Conservation (phyloP, 2,888 invertebrate species). For the Merodon equestris region DNA sequence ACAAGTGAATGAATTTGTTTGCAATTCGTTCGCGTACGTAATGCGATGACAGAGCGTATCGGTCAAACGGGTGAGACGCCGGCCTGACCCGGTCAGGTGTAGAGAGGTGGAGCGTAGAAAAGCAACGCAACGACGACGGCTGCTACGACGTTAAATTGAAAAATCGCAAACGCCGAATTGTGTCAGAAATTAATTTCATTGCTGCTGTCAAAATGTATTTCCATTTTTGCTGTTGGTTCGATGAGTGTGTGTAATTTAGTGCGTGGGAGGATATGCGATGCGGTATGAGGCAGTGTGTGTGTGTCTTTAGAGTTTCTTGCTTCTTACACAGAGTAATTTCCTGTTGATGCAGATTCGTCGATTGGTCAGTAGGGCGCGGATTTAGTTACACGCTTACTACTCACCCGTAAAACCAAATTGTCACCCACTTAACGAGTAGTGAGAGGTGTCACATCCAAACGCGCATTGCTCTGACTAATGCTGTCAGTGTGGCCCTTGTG, state of each 20-base stretch:
- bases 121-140: background rate
- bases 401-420: conserved; percentile 4
- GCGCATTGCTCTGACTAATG: conserved; percentile 29
- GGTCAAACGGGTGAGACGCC: background rate
- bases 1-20: conserved; percentile 12
- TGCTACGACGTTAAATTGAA: conserved; percentile 7
- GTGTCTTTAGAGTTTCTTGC: conserved; percentile 18
- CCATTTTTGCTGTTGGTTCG: conserved; percentile 4
- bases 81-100: too few relatives aligned
- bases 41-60: background rate
- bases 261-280: conserved; percentile 35
- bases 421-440: background rate
- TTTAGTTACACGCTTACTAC: background rate
- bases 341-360: conserved; percentile 8
- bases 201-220: conserved; percentile 39
- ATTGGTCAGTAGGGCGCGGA: background rate
- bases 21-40: too few relatives aligned
- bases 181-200: conserved; percentile 48
- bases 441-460: conserved; percentile 12
- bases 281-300: conserved; percentile 7
- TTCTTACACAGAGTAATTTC: conserved; percentile 14
- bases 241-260: conserved; percentile 30
- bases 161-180: conserved; percentile 47
- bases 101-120: conserved; percentile 11
- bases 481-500: conserved; percentile 11